phyloP scores from a whole-genome alignment of 92 coral and sea anemone genomes.

The Actinernus sp. region DNA sequence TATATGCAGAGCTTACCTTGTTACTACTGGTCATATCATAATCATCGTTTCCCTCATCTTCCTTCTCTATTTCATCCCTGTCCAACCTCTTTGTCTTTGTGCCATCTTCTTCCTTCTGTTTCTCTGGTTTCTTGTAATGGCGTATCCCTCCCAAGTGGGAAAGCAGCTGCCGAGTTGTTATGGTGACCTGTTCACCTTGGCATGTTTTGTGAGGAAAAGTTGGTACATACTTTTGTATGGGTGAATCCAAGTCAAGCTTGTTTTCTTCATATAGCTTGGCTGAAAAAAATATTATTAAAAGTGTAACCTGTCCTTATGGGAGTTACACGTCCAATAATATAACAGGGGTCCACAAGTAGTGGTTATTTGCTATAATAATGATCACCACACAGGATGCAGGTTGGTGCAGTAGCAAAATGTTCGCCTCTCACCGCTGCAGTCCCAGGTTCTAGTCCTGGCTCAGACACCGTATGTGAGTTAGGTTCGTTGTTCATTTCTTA shows the following conservation, averaged over 20 bases:
- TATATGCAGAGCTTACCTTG: too few species aligned
- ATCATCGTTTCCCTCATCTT: neutral
- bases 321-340: too few species aligned
- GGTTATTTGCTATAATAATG: too few species aligned
- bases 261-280: slow-evolving; percentile 90
- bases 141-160: slow-evolving; percentile 96
- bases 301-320: neutral
- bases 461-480: too few species aligned
- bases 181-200: slow-evolving; percentile 64
- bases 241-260: slow-evolving; percentile 89
- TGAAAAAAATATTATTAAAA: slow-evolving; percentile 6
- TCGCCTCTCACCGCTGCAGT: too few species aligned
- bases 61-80: neutral
- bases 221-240: slow-evolving; percentile 90
- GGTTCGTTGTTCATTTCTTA: too few species aligned
- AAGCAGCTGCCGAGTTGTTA: slow-evolving; percentile 89
- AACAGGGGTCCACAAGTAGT: too few species aligned
- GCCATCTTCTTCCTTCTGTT: slow-evolving; percentile 13
- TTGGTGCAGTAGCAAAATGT: too few species aligned
- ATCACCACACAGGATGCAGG: too few species aligned
- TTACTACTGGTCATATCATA: too few species aligned
- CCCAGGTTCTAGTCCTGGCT: too few species aligned
- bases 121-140: slow-evolving; percentile 48
- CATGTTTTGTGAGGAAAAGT: slow-evolving; percentile 81
- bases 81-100: slow-evolving; percentile 2